Percentiles rank a stretch among this genome's conserved stretches.
Conservation (phyloP, 53 echinoderm and acorn worm genomes). For the Apostichopus leukothele region DNA sequence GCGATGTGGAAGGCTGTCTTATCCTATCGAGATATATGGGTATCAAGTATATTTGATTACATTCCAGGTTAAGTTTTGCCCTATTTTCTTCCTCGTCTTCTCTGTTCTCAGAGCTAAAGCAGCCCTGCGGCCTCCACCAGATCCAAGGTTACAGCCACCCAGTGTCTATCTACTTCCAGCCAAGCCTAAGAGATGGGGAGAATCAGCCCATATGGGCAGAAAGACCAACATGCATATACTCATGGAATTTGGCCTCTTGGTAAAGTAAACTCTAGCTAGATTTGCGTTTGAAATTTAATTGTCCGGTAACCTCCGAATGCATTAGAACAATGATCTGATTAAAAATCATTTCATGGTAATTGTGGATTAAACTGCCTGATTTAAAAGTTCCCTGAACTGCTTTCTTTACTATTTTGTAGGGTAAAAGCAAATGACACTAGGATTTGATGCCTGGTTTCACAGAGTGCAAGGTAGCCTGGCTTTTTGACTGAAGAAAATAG, state of each 20-base stretch:
- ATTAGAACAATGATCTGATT: neutral
- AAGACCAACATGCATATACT: constrained; percentile 88
- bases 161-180: constrained; percentile 75
- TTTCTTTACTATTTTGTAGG: too few relatives aligned
- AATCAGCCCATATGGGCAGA: constrained; percentile 62
- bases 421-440: too few relatives aligned
- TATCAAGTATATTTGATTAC: too few relatives aligned
- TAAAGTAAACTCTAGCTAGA: constrained; percentile 10
- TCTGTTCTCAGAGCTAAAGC: constrained; percentile 34
- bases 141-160: constrained; percentile 57
- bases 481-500: too few relatives aligned
- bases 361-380: too few relatives aligned
- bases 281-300: neutral
- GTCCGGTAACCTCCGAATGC: neutral
- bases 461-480: too few relatives aligned
- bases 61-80: too few relatives aligned
- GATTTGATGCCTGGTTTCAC: too few relatives aligned
- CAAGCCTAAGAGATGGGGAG: constrained; percentile 68
- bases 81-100: too few relatives aligned
- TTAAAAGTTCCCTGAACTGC: neutral
- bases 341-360: too few relatives aligned
- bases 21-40: too few relatives aligned
- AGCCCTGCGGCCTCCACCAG: constrained; percentile 19
- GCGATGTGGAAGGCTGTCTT: too few relatives aligned
- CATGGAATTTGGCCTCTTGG: constrained; percentile 95